Evolutionary conservation across 2,888 invertebrate species (phyloP).

Genomic region (Blera fallax): DNA sequence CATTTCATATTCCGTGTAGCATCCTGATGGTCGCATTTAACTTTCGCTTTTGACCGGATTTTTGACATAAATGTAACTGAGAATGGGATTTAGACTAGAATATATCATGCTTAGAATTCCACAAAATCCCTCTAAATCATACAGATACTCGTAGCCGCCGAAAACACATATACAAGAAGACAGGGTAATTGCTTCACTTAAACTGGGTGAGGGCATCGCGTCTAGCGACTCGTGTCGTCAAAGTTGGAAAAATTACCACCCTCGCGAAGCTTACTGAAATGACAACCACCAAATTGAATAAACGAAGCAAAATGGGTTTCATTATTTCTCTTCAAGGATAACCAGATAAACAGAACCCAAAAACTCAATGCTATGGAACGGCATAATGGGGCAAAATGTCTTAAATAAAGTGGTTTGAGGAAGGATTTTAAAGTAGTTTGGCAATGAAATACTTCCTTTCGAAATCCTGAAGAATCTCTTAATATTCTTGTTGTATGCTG

Average conservation of each 20-base stretch:
- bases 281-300: slow-evolving; percentile 24
- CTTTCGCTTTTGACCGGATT: neutral
- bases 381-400: neutral
- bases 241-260: slow-evolving; percentile 10
- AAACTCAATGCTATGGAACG: neutral
- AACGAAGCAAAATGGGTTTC: slow-evolving; percentile 5
- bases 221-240: neutral
- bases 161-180: neutral
- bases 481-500: neutral
- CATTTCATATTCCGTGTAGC: slow-evolving; percentile 12
- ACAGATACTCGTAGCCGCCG: neutral
- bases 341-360: neutral
- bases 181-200: neutral
- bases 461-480: neutral
- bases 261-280: neutral
- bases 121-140: neutral
- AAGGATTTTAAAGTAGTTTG: slow-evolving; percentile 4
- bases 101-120: neutral
- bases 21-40: neutral
- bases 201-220: neutral
- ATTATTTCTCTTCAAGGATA: slow-evolving; percentile 9
- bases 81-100: neutral
- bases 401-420: neutral
- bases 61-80: neutral
- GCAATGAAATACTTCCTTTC: slow-evolving; percentile 3